Evolutionary conservation across 1,140 invertebrate species (phyloP).

Genomic region (Radopholus similis): DNA sequence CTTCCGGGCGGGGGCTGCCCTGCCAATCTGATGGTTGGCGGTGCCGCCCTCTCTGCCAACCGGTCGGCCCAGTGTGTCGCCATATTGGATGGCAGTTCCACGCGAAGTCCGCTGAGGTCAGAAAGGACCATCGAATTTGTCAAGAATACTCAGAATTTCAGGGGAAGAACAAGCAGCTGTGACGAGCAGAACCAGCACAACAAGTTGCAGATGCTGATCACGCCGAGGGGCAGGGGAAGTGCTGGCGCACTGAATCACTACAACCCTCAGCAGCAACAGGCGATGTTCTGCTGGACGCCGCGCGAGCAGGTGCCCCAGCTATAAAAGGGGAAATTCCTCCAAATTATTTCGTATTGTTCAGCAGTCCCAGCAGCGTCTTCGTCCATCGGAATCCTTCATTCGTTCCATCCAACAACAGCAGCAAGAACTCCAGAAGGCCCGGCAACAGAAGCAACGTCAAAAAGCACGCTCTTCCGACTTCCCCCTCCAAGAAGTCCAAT

Average conservation of each 20-base stretch:
- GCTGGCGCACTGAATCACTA: neutral
- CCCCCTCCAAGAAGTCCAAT: slow-evolving; percentile 28
- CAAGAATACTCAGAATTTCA: neutral
- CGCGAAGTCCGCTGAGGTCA: neutral
- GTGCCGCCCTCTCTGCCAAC: neutral
- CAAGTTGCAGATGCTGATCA: neutral
- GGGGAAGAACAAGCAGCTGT: slow-evolving; percentile 14
- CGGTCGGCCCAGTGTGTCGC: slow-evolving; percentile 9
- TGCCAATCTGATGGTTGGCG: no score
- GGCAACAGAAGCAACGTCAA: neutral
- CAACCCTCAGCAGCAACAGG: neutral
- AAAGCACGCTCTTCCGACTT: slow-evolving; percentile 8
- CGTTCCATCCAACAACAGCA: slow-evolving; percentile 8
- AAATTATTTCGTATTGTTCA: neutral
- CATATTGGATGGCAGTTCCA: neutral
- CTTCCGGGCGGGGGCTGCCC: neutral
- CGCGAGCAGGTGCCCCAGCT: no score
- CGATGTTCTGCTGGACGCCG: neutral
- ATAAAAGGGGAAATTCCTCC: neutral
- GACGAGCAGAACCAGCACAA: slow-evolving; percentile 1
- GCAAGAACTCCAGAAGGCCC: slow-evolving; percentile 1
- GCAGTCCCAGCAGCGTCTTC: neutral
- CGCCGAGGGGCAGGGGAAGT: neutral
- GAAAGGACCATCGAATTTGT: neutral
- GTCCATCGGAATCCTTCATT: slow-evolving; percentile 11